Conservation (phyloP, 2,797 vertebrate genomes). For the Mastacembelus armatus region DNA sequence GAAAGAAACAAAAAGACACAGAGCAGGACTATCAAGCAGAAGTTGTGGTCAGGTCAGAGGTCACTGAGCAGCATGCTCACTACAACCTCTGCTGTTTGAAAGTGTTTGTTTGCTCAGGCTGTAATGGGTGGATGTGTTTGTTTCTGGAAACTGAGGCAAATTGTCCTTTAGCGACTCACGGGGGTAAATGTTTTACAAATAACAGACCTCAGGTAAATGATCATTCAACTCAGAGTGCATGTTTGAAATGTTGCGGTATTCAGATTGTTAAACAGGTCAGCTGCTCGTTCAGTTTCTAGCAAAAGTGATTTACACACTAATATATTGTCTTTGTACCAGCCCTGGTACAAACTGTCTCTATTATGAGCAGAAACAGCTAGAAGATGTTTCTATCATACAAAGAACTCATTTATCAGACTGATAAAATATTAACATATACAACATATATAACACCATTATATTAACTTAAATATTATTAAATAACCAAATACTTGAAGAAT, state of each 20-base stretch:
- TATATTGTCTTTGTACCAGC: too few relatives aligned
- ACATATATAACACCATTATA: too few relatives aligned
- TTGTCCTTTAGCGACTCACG: constrained; percentile 14
- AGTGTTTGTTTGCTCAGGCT: constrained; percentile 36
- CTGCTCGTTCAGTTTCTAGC: background rate
- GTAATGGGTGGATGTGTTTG: constrained; percentile 13
- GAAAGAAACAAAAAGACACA: constrained; percentile 30
- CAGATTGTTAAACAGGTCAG: background rate
- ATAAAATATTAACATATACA: too few relatives aligned
- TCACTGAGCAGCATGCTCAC: constrained; percentile 39
- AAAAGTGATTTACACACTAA: too few relatives aligned
- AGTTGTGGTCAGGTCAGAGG: constrained; percentile 46
- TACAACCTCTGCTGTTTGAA: constrained; percentile 28
- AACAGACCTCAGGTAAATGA: background rate
- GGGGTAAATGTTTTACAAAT: background rate
- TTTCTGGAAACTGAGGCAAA: constrained; percentile 12
- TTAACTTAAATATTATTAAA: too few relatives aligned
- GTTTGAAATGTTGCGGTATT: background rate
- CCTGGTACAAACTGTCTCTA: too few relatives aligned
- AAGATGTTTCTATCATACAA: too few relatives aligned
- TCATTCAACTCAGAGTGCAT: background rate
- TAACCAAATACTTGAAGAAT: too few relatives aligned
- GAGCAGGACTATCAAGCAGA: constrained; percentile 15
- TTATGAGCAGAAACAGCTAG: too few relatives aligned
- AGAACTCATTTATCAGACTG: too few relatives aligned